phyloP scores from a whole-genome alignment of 2,113 vertebrate genomes.

The Eulacestoma nigropectus region DNA sequence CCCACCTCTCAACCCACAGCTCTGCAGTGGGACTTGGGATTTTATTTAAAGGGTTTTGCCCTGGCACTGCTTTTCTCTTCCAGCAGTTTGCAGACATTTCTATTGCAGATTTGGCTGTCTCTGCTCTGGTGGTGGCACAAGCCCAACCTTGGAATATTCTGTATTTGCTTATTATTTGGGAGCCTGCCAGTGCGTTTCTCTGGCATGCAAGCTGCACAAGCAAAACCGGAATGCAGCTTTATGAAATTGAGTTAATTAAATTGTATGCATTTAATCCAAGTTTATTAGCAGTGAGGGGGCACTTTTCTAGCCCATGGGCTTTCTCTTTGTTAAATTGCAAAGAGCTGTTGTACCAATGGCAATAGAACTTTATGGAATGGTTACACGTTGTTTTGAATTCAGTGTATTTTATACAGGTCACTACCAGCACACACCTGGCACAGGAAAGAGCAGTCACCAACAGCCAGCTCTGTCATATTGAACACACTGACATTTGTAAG shows the following conservation, averaged over 20 bases:
- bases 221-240: background rate
- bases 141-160: background rate
- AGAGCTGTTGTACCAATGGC: background rate
- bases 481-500: background rate
- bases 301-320: background rate
- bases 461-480: background rate
- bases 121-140: background rate
- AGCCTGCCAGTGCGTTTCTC: background rate
- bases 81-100: background rate
- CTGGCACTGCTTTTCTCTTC: background rate
- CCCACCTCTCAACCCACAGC: background rate
- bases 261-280: background rate
- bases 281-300: background rate
- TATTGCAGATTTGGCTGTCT: background rate
- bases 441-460: background rate
- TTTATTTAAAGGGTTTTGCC: background rate
- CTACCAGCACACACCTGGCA: background rate
- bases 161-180: slow-evolving; percentile 27
- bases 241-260: slow-evolving; percentile 47
- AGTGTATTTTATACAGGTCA: background rate
- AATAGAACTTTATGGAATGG: background rate
- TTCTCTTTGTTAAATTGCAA: background rate
- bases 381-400: background rate
- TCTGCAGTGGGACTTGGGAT: background rate
- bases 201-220: background rate